Evolutionary conservation across 2,113 vertebrate species (phyloP).

Genomic region (Phylloscopus trochilus): DNA sequence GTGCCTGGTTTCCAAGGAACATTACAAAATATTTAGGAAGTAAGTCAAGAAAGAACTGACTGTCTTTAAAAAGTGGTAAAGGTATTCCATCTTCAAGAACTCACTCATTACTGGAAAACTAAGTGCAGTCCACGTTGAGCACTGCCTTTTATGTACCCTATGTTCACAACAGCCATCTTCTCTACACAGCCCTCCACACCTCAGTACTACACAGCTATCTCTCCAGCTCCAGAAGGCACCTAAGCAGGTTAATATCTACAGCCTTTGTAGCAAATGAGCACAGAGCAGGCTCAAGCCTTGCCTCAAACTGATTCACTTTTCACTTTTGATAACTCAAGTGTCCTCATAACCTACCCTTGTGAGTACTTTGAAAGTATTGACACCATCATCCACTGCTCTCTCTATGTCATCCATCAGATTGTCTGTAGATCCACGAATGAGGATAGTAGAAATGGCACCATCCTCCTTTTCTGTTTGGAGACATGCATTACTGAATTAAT

Average conservation of each 20-base stretch:
- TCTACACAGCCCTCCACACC: neutral
- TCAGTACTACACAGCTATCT: neutral
- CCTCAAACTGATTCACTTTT: neutral
- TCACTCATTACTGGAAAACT: neutral
- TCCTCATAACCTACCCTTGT: slow-evolving; percentile 80
- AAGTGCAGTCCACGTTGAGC: neutral
- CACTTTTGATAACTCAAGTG: neutral
- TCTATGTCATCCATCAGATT: slow-evolving; percentile 98
- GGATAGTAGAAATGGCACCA: slow-evolving; percentile 89
- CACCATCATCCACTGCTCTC: slow-evolving; percentile 92
- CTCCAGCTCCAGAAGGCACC: neutral
- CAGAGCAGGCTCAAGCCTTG: neutral
- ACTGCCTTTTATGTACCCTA: neutral
- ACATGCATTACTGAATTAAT: neutral
- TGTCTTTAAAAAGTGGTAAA: neutral
- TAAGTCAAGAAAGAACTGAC: neutral
- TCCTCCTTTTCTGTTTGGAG: slow-evolving; percentile 88
- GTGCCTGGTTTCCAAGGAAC: neutral
- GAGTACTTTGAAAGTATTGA: slow-evolving; percentile 97
- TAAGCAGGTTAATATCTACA: neutral
- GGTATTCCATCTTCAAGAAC: neutral
- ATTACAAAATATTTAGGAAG: neutral
- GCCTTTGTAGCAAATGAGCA: neutral
- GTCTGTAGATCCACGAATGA: slow-evolving; percentile 95
- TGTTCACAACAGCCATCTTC: neutral